Conservation (phyloP, 2,888 invertebrate genomes). For the Diaperis boleti region DNA sequence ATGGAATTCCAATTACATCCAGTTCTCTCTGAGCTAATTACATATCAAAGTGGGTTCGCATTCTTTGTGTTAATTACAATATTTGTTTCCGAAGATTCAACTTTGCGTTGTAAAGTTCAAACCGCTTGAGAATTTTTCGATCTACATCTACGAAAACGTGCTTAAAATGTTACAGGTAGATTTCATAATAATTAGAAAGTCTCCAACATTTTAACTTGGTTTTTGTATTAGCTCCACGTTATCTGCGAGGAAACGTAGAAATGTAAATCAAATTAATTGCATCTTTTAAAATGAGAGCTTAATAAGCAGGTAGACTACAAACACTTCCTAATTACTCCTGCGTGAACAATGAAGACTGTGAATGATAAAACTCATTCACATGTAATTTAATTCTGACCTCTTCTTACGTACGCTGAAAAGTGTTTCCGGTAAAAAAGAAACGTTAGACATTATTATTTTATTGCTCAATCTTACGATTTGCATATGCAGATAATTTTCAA, state of each 20-base stretch:
- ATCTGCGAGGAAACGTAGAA: slow-evolving; percentile 47
- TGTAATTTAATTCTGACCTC: slow-evolving; percentile 51
- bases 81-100: slow-evolving; percentile 60
- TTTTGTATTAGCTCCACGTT: slow-evolving; percentile 37
- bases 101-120: slow-evolving; percentile 44
- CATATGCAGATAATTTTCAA: slow-evolving; percentile 24
- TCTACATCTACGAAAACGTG: slow-evolving; percentile 25
- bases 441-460: slow-evolving; percentile 39
- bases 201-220: slow-evolving; percentile 39
- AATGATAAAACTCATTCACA: slow-evolving; percentile 54
- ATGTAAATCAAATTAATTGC: slow-evolving; percentile 52
- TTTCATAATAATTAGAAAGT: slow-evolving; percentile 3
- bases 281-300: slow-evolving; percentile 46
- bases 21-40: slow-evolving; percentile 60
- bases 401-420: slow-evolving; percentile 48
- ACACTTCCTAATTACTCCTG: slow-evolving; percentile 51
- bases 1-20: slow-evolving; percentile 61
- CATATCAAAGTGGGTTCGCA: slow-evolving; percentile 61
- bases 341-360: slow-evolving; percentile 49
- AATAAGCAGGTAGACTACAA: slow-evolving; percentile 49
- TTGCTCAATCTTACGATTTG: slow-evolving; percentile 32
- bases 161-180: slow-evolving; percentile 14
- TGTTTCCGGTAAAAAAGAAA: slow-evolving; percentile 48
- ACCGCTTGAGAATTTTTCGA: slow-evolving; percentile 29
- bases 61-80: slow-evolving; percentile 63